A percentile compares a stretch with the other conserved stretches of the same genome.
phyloP scores from a whole-genome alignment of 1,140 invertebrate species.

The Holcopasites calliopsidis region DNA sequence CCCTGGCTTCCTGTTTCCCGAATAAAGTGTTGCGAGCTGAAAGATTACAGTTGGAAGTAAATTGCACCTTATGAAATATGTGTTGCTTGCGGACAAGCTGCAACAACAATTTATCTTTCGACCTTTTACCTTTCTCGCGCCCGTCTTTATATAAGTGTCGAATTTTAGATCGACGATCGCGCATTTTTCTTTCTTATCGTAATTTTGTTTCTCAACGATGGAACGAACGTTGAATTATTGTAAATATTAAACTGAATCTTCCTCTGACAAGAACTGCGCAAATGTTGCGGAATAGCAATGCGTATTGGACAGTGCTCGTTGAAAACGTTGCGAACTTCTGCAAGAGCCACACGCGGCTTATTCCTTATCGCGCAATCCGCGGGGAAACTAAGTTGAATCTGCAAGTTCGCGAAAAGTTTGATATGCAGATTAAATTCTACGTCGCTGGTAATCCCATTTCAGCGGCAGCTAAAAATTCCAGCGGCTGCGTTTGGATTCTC shows the following conservation, averaged over 20 bases:
- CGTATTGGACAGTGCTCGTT: background rate
- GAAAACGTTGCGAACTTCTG: background rate
- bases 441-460: slow-evolving; percentile 19
- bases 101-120: slow-evolving; percentile 9
- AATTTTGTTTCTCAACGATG: background rate
- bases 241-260: too few species aligned
- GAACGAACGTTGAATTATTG: background rate
- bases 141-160: slow-evolving; percentile 21
- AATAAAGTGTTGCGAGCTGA: slow-evolving; percentile 23
- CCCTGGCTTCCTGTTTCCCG: background rate
- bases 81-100: slow-evolving; percentile 17
- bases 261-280: too few species aligned
- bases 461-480: slow-evolving; percentile 10
- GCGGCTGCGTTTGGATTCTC: background rate
- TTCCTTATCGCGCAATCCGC: background rate
- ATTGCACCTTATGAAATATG: slow-evolving; percentile 22
- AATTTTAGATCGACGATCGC: background rate
- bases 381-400: background rate
- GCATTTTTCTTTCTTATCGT: background rate
- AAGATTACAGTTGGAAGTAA: slow-evolving; percentile 28
- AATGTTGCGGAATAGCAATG: background rate
- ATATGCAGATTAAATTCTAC: slow-evolving; percentile 42
- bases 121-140: slow-evolving; percentile 1
- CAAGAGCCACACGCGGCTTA: background rate
- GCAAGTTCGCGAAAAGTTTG: slow-evolving; percentile 27